Base-by-base conservation (phyloP, 92 coral and sea anemone species). In the Heteractis magnifica region DNA sequence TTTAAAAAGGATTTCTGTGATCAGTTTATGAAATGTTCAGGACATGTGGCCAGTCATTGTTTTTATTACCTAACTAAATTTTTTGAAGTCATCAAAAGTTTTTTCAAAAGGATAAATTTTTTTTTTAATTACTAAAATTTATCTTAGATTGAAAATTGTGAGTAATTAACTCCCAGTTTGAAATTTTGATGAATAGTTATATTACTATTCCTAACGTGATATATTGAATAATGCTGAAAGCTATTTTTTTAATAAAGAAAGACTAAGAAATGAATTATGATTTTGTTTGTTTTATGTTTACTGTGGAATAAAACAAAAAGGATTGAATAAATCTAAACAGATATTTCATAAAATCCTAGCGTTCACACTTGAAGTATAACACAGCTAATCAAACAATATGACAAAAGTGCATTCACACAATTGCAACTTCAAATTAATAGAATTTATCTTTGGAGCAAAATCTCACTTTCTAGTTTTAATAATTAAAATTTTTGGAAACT, bases 331-430 rank as follows among this genome's bases (percentile, higher is more conserved):
- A 75, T 21, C 77, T 70, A 70, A 81, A 48, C 12, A 51, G 77
- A 81, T 81, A 48, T 65, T 68, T 68, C 49, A 20, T 20, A 68
- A 64, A 68, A 10, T 20, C 10, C 23, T 20, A 68, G 12, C 3
- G 16, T 21, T 68, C 9, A 26, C 49, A 68, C 73, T 68, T 68
- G 4, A 26, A 50, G 77, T 44, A 10, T 23, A 51, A 51, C 77
- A 68, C 84, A 81, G 84, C 84, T 81, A 81, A 70, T 3, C 23
- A 81, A 81, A 81, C 84, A 51, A 12, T 20, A 60, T 81, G 84
- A 81, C 84, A 81, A 34, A 68, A 75, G 52, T 60, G 16, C 10
- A 70, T 59, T 16, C 73, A 21, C 48, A 70, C 70, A 81, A 81
- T 59, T 81, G 34, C 56, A 68, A 56, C 77, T 68, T 51, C 58